Conservation (phyloP, 37 sponge, comb jelly and placozoan genomes). For the Axinella damicornis region DNA sequence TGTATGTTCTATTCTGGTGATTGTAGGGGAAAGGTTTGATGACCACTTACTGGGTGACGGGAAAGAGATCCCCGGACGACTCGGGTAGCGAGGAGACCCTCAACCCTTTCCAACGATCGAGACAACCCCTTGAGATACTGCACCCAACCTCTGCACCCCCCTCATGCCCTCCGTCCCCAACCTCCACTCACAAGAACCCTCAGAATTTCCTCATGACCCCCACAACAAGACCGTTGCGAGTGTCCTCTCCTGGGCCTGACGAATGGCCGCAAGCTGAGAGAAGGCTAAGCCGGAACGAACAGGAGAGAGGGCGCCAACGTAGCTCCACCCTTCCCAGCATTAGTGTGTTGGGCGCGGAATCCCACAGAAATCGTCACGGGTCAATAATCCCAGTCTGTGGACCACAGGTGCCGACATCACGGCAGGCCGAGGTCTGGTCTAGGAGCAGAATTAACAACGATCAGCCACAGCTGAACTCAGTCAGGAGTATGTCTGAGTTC, state of each 20-base stretch:
- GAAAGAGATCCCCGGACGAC: conserved; percentile 9
- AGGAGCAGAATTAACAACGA: too few species aligned
- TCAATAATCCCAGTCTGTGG: too few species aligned
- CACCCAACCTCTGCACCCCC: background rate
- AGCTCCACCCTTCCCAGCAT: background rate
- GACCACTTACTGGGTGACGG: conserved; percentile 68
- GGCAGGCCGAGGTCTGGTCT: too few species aligned
- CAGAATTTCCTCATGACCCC: background rate
- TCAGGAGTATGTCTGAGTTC: background rate
- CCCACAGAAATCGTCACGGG: too few species aligned
- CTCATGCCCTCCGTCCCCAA: background rate
- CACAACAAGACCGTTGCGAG: background rate
- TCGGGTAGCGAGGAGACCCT: background rate
- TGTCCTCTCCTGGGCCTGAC: conserved; percentile 28
- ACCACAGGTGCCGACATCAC: too few species aligned
- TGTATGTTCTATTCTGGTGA: too few species aligned
- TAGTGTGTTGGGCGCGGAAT: background rate
- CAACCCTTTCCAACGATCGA: conserved; percentile 8
- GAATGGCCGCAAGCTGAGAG: conserved; percentile 50
- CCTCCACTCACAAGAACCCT: background rate
- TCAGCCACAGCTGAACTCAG: too few species aligned
- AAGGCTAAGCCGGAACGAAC: background rate
- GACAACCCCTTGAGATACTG: background rate
- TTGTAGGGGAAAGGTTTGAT: conserved; percentile 79
- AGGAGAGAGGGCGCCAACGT: background rate